Evolutionary conservation across 2,113 vertebrate species (phyloP).

Genomic region (Phyllostomus hastatus): DNA sequence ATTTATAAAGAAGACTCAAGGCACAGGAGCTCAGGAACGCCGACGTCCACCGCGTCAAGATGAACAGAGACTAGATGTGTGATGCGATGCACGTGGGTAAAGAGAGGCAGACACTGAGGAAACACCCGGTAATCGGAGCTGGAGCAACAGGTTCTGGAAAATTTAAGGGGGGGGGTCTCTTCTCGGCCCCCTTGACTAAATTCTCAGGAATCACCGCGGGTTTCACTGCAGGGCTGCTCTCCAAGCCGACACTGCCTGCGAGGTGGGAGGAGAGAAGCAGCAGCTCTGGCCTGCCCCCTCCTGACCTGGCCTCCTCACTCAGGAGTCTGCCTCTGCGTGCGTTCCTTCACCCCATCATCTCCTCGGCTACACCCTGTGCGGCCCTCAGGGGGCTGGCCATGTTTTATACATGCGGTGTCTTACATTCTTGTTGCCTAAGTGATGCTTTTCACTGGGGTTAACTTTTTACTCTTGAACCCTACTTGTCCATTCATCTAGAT

Average conservation of each 20-base stretch:
- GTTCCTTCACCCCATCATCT: no score
- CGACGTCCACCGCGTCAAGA: fast-evolving
- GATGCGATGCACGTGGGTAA: not conserved
- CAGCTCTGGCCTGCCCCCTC: not conserved
- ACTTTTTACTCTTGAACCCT: not conserved
- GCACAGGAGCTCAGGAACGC: constrained; percentile 26
- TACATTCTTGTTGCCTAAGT: not conserved
- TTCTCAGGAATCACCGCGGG: not conserved
- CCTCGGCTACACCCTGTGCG: not conserved
- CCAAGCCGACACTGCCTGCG: not conserved
- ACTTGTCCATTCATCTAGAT: not conserved
- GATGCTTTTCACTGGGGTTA: not conserved
- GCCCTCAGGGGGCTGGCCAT: not conserved
- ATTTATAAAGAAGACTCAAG: constrained; percentile 50
- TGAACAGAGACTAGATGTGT: not conserved
- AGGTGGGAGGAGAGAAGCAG: not conserved
- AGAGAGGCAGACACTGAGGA: not conserved
- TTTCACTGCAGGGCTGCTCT: fast-evolving
- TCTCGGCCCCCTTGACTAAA: not conserved
- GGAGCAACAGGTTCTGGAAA: not conserved
- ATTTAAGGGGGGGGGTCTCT: not conserved
- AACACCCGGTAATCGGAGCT: not conserved
- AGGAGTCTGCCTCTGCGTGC: not conserved
- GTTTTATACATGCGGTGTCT: not conserved
- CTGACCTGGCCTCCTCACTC: not conserved